A percentile compares a stretch with the other conserved stretches of the same genome.
Evolutionary conservation across 1,140 invertebrate genomes (phyloP).

Genomic region (Acromyrmex charruanus): DNA sequence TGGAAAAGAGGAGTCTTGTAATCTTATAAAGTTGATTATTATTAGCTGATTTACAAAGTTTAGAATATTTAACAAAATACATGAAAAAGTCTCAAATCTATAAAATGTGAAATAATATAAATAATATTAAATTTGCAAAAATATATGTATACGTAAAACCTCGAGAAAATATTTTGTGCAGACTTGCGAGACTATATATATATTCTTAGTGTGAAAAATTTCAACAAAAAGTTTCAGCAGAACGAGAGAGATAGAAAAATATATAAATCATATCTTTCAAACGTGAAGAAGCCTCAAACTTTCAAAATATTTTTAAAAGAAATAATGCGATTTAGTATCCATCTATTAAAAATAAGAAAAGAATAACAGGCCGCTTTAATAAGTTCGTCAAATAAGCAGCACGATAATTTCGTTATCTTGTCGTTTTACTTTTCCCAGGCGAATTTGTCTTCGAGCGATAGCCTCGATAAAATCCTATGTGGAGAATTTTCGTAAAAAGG

Average conservation of each 20-base stretch:
- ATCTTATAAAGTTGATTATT: neutral
- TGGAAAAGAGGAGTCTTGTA: neutral
- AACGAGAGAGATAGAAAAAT: neutral
- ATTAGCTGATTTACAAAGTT: neutral
- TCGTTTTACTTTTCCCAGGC: neutral
- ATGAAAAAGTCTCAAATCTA: neutral
- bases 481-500: neutral
- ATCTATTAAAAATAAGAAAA: neutral
- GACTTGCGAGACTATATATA: neutral
- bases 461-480: neutral
- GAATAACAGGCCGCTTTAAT: neutral
- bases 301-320: neutral
- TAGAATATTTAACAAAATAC: neutral
- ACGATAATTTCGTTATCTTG: slow-evolving; percentile 17
- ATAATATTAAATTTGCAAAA: neutral
- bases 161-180: neutral
- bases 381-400: slow-evolving; percentile 18
- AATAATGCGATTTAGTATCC: neutral
- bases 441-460: slow-evolving; percentile 36
- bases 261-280: neutral
- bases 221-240: neutral
- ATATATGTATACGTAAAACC: neutral
- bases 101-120: neutral
- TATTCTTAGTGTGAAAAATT: neutral
- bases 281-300: neutral